Evolutionary conservation across 2,797 vertebrate species (phyloP).

Genomic region (Leptoclinus maculatus): DNA sequence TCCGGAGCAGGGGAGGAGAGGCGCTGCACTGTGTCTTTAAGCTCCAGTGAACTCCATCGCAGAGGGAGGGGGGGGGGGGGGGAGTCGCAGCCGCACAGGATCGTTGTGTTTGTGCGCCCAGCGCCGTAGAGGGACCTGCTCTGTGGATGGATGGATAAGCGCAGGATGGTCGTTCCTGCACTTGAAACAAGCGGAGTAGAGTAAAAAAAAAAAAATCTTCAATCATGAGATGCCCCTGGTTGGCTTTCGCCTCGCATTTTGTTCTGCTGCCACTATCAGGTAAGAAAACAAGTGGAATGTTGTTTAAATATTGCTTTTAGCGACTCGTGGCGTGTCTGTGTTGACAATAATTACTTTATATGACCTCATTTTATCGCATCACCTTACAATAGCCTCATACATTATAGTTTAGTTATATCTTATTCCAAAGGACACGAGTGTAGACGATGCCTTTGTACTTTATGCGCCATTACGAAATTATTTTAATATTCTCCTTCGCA

Average conservation of each 20-base stretch:
- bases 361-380: not conserved
- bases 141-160: conserved; percentile 25
- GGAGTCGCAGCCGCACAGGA: conserved; percentile 46
- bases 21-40: conserved; percentile 72
- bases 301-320: not conserved
- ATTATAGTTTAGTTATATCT: not conserved
- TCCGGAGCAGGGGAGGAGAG: conserved; percentile 49
- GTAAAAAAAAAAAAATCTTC: conserved; percentile 10
- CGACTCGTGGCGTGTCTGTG: not conserved
- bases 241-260: conserved; percentile 59
- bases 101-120: conserved; percentile 55
- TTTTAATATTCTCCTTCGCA: not conserved
- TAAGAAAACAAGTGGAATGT: conserved; percentile 50
- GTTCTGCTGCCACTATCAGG: conserved; percentile 71
- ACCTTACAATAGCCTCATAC: not conserved
- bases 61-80: not conserved
- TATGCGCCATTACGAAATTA: not conserved
- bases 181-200: conserved; percentile 50
- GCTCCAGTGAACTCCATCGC: conserved; percentile 46
- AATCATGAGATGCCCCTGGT: conserved; percentile 76
- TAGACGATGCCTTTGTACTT: not conserved
- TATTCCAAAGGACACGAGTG: not conserved
- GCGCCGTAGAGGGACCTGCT: conserved; percentile 29
- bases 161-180: conserved; percentile 47
- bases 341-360: not conserved